A percentile compares a stretch with the other conserved stretches of the same genome.
These are phyloP conservation scores for Turritopsis dohrnii DNA, from an alignment of 30 jellyfish, hydroid and myxozoan species.

Conservation along the genomic window DNA sequence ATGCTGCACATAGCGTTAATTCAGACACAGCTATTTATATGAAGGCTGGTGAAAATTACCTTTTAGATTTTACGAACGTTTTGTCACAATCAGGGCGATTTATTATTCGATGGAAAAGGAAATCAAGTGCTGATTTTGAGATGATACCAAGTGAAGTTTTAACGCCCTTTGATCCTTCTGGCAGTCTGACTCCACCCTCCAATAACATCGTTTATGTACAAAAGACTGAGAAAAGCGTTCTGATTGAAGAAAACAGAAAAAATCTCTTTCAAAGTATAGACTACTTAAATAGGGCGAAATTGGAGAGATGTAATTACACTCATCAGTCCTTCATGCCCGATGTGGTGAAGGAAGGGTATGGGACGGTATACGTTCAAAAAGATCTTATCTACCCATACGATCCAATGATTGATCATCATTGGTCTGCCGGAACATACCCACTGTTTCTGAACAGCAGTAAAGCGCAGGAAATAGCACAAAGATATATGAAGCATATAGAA, in stretches of 20 bases:
- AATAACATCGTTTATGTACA: conserved; percentile 34
- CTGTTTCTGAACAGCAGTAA: conserved; percentile 5
- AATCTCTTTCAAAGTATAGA: background rate
- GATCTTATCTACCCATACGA: conserved; percentile 55
- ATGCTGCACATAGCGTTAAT: background rate
- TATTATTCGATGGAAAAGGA: conserved; percentile 21
- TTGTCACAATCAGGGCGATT: conserved; percentile 16
- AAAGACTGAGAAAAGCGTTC: background rate
- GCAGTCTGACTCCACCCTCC: conserved; percentile 2
- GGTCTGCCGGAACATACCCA: background rate
- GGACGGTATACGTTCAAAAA: conserved; percentile 41
- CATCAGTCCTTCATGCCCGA: conserved; percentile 40
- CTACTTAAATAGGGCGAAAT: background rate
- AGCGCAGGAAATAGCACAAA: conserved; percentile 17
- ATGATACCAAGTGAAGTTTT: conserved; percentile 18
- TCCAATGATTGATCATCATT: conserved; percentile 22
- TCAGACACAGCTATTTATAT: background rate
- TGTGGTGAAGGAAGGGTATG: conserved; percentile 34
- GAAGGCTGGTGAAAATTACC: conserved; percentile 20
- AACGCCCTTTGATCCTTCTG: conserved; percentile 2
- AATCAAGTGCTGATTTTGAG: background rate
- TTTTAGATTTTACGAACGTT: conserved; percentile 21
- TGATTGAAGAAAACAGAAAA: background rate
- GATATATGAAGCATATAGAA: conserved; percentile 1
- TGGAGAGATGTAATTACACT: conserved; percentile 49